Base-by-base conservation (phyloP, 2,113 vertebrate genomes). In the Psophia crepitans region DNA sequence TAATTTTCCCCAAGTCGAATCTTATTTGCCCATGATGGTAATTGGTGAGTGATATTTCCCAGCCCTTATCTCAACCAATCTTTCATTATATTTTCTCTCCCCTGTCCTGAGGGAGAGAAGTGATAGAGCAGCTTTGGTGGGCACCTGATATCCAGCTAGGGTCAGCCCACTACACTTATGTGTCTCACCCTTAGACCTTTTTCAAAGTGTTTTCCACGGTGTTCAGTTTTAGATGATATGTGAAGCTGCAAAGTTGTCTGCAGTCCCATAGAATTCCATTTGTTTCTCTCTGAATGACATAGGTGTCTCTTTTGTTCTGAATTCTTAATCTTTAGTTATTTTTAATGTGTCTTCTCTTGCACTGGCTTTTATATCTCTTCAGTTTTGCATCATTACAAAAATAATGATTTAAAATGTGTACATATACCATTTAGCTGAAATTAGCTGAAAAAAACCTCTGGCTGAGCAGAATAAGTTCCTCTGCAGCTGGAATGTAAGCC, bases 181-280 rank as follows among this genome's bases (percentile, higher is more conserved):
- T 65, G 74, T 71, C 88, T 87, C 54, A 68, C 23, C 33, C 22
- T 84, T 41, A 61, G 58, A 60, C 66, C 28, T 66, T 84, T 88
- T 69, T 73, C 60, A 54, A 90, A 96, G 39, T 88, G n/a, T 84
- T 93, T 70, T 87, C 60, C 28, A 68, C 58, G 82, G 44, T 69
- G 66, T 68, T 91, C 87, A 75, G 48, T 73, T 96, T 98, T 97
- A 91, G 58, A 74, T 43, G 14, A 53, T 32, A 60, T 33, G 46
- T 78, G 44, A 84, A 90, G 94, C 37, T 64, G 53, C 21, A 37
- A 92, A 87, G 53, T 79, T 95, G 89, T 78, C 71, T 94, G 23
- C 63, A 73, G 18, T 89, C 74, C 32, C 56, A 93, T 83, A 95
- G 93, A 80, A 85, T 95, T 96, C n/a, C 33, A 28, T 57, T 77